Base-by-base conservation (phyloP, 2,797 vertebrate genomes). In the Etheostoma nigrum region DNA sequence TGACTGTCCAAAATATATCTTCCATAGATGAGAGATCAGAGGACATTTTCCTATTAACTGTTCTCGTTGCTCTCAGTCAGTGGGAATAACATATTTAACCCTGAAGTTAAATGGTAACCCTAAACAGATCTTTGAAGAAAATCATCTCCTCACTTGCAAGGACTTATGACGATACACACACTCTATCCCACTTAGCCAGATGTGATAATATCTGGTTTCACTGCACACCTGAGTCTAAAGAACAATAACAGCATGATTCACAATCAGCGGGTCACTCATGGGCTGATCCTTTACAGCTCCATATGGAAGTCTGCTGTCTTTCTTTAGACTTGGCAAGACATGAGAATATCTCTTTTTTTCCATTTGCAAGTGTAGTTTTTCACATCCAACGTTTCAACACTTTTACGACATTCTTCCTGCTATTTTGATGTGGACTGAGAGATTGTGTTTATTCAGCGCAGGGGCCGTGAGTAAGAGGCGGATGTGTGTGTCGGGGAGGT, bases 351-450 rank as follows among this genome's bases (percentile, higher is more conserved):
- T 70, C 1, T 27, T 42, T 58, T 60, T 81, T 86, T 79, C 71
- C 63, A 68, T 76, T 44, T 67, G 63, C 72, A 85, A 61, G 51
- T 36, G 79, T 79, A 80, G 14, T 67, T 74, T 86, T 72, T 79
- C 57, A 47, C 58, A 51, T 74, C 57, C 72, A 81, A 8, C 30
- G 72, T 83, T 82, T 77, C 72, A 80, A 75, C n/a, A 33, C 57
- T 85, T 87, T 90, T 81, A 86, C 66, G 42, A 83, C 83, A 74
- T 60, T 66, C 74, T 85, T 91, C 90, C 90, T 90, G 82, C 71
- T 64, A 61, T 86, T 88, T 83, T 74, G 63, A 75, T 71, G 78
- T 76, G 18, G 9, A 57, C 67, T 57, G 33, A 80, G 80, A 86
- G 74, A 79, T 45, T n/a, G 57, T 86, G 86, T 91, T 89, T 87